A percentile compares a stretch with the other conserved stretches of the same genome.
Evolutionary conservation across 2,797 vertebrate genomes (phyloP).

Genomic region (Gymnothorax javanicus): DNA sequence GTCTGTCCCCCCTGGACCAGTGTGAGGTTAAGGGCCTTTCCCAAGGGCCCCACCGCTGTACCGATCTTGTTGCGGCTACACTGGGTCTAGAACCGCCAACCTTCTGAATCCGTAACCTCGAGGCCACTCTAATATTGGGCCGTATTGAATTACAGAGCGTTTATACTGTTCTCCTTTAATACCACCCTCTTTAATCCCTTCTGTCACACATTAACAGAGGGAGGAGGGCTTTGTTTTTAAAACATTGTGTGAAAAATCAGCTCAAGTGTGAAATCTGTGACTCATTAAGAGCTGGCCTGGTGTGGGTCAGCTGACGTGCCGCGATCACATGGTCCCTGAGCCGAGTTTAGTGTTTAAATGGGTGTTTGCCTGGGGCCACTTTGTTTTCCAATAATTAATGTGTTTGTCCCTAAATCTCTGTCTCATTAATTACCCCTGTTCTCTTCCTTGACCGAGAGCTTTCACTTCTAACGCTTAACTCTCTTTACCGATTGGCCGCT

Average conservation of each 20-base stretch:
- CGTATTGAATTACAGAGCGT: neutral
- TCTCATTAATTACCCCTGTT: too few relatives aligned
- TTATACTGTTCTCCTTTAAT: neutral
- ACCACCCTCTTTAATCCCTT: neutral
- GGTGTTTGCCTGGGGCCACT: slow-evolving; percentile 48
- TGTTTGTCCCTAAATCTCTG: neutral
- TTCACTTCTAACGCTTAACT: slow-evolving; percentile 30
- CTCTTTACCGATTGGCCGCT: slow-evolving; percentile 41
- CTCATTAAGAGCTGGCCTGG: neutral
- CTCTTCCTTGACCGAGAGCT: slow-evolving; percentile 28
- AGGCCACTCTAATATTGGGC: too few relatives aligned
- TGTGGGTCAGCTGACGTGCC: neutral
- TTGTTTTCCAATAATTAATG: slow-evolving; percentile 48
- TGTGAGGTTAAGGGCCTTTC: too few relatives aligned
- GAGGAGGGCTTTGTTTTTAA: neutral
- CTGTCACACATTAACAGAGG: neutral
- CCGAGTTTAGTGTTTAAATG: neutral
- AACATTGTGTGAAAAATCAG: neutral
- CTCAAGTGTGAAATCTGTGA: neutral
- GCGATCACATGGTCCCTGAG: too few relatives aligned
- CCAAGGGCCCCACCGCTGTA: too few relatives aligned
- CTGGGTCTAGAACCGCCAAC: too few relatives aligned
- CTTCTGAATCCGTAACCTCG: too few relatives aligned
- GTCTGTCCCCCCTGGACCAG: too few relatives aligned
- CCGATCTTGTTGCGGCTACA: too few relatives aligned